phyloP scores from a whole-genome alignment of 2,888 invertebrate genomes.

The Octonoba sinensis region DNA sequence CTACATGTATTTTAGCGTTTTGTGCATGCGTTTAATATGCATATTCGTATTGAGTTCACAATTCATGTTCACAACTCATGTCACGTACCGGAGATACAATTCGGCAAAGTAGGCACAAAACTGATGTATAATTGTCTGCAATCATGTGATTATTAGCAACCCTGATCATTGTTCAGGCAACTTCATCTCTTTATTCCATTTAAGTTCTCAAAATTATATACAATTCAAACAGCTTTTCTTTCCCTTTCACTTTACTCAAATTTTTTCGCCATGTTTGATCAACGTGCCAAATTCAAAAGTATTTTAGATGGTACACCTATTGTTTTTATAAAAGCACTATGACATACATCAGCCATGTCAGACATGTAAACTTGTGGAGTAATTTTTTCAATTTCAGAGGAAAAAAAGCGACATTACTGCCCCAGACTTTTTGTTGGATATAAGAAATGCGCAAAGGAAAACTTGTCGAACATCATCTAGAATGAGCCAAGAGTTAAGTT shows the following conservation, averaged over 20 bases:
- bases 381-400: background rate
- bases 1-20: background rate
- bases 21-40: background rate
- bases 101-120: background rate
- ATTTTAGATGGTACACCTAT: background rate
- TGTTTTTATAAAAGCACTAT: background rate
- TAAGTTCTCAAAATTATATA: background rate
- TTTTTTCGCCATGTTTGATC: background rate
- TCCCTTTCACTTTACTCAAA: background rate
- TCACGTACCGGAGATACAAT: too few species aligned
- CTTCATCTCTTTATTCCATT: background rate
- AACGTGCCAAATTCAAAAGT: background rate
- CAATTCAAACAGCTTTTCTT: background rate
- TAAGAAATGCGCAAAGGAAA: constrained; percentile 25
- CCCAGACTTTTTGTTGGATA: background rate
- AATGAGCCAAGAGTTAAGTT: constrained; percentile 2
- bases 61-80: too few species aligned
- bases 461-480: constrained; percentile 24
- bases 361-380: background rate
- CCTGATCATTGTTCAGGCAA: background rate
- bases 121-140: too few species aligned
- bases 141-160: too few species aligned
- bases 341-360: background rate
- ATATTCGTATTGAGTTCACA: too few species aligned
- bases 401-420: background rate